Evolutionary conservation across 2,113 vertebrate species (phyloP), one percentile per base, ranked within the genome.

Genomic region (Toxotes jaculatrix): DNA sequence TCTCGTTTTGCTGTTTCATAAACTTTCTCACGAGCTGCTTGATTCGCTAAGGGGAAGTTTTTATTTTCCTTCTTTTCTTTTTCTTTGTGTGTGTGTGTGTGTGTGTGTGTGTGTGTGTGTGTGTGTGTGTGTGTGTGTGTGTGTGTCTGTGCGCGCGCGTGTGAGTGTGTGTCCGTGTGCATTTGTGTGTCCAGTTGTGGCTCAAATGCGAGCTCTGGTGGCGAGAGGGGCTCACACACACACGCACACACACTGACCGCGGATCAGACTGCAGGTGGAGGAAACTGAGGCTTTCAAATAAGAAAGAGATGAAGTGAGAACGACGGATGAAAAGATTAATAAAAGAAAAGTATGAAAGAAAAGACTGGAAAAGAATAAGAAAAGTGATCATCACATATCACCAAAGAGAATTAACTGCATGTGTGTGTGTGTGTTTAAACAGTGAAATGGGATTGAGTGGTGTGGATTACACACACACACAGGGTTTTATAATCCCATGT

Each of bases 11-110:
- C 69, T 34, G 66, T 89, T 91, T 82, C 69, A 75, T 86, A 90
- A 93, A 93, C 86, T 93, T 93, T 93, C 92, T 93, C 92, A 92
- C 86, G 91, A 89, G 86, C 71, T 68, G 74, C 40, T 81, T 57
- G 77, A 88, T 70, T 85, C 67, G 69, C 56, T 6, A 78, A 89
- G 79, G 81, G 90, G 86, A 91, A 87, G 75, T 92, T 90, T 89
- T 78, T 79, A 72, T 89, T 91, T 85, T 78, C 67, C 34, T n/a
- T n/a, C n/a, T 89, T 91, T 85, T 63, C 36, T 57, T 74, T 7
- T 45, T 56, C 19, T 19, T n/a, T 60, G 16, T 23, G 1, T 13
- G 27, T 9, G 49, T n/a, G 17, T 9, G 49, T 16, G 57, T 12
- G 17, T 47, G 27, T n/a, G 34, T 9, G 57, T 7, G 66, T 11